Conservation (phyloP, 1,140 invertebrate species). For the Dendrolimus kikuchii region DNA sequence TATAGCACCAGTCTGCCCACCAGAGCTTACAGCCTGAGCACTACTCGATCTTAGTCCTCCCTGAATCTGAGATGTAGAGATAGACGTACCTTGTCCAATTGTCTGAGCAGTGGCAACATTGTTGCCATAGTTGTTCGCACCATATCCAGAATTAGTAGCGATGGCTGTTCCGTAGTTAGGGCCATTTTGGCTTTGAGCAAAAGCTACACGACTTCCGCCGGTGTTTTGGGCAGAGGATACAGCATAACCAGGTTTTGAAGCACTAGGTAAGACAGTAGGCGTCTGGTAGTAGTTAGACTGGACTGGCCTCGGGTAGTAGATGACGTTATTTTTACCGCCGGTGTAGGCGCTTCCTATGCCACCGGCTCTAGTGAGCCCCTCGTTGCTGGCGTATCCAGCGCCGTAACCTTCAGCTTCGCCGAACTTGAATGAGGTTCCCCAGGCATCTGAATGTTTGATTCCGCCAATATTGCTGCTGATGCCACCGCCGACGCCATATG, state of each 20-base stretch:
- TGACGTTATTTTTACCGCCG: slow-evolving; percentile 8
- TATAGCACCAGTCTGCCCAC: slow-evolving; percentile 43
- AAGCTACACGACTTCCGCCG: slow-evolving; percentile 21
- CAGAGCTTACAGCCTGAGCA: slow-evolving; percentile 27
- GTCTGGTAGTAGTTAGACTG: slow-evolving; percentile 8
- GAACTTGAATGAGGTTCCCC: slow-evolving; percentile 43
- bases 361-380: slow-evolving; percentile 17
- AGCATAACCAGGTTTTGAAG: slow-evolving; percentile 28
- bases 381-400: slow-evolving; percentile 19
- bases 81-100: slow-evolving; percentile 12
- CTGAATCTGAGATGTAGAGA: slow-evolving; percentile 26
- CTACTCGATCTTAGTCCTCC: slow-evolving; percentile 36
- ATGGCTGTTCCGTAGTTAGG: slow-evolving; percentile 19
- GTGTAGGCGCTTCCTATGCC: slow-evolving; percentile 29
- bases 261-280: slow-evolving; percentile 16
- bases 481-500: slow-evolving; percentile 54
- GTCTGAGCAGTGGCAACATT: slow-evolving; percentile 16
- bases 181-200: slow-evolving; percentile 24
- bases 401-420: slow-evolving; percentile 48
- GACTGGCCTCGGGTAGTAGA: slow-evolving; percentile 8
- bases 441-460: slow-evolving; percentile 44
- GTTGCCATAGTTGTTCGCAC: too few species aligned
- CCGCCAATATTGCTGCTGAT: slow-evolving; percentile 58
- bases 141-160: slow-evolving; percentile 23
- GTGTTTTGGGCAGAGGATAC: slow-evolving; percentile 32